Percentiles rank a stretch among this genome's conserved stretches.
Evolutionary conservation across 1,140 invertebrate genomes (phyloP).

Genomic region (Diachasma alloeum): DNA sequence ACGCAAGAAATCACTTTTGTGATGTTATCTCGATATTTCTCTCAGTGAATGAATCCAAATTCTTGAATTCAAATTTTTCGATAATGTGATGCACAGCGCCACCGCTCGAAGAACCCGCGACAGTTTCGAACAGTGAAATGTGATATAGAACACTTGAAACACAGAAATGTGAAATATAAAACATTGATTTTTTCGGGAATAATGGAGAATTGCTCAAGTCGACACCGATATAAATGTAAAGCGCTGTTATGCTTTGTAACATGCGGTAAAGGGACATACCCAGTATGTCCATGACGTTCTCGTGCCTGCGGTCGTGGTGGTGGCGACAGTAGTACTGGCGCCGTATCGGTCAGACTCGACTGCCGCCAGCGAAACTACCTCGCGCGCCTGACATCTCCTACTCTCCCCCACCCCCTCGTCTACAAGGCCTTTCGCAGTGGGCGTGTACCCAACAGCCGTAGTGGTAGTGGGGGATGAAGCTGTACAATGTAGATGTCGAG

Average conservation of each 20-base stretch:
- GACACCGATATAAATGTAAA: background rate
- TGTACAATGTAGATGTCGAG: slow-evolving; percentile 20
- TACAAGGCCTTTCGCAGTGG: slow-evolving; percentile 43
- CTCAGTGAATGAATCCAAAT: background rate
- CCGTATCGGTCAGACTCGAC: slow-evolving; percentile 59
- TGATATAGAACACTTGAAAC: too few relatives aligned
- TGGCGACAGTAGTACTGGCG: slow-evolving; percentile 65
- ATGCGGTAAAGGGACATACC: slow-evolving; percentile 63
- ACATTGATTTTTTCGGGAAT: background rate
- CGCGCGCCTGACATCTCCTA: slow-evolving; percentile 42
- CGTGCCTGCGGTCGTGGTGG: slow-evolving; percentile 59
- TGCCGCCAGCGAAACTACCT: slow-evolving; percentile 51
- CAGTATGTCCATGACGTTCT: slow-evolving; percentile 64
- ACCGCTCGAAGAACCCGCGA: background rate
- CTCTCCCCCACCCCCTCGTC: slow-evolving; percentile 34
- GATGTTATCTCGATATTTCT: too few relatives aligned
- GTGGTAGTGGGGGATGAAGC: background rate
- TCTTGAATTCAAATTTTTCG: background rate
- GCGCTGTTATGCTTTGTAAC: slow-evolving; percentile 36
- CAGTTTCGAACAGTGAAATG: background rate
- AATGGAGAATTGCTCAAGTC: background rate
- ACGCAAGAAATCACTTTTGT: too few relatives aligned
- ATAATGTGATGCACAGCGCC: too few relatives aligned
- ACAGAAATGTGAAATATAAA: background rate
- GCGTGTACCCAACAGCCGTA: slow-evolving; percentile 43